Conservation (phyloP, 2,113 vertebrate species). For the Phrynocephalus versicolor region DNA sequence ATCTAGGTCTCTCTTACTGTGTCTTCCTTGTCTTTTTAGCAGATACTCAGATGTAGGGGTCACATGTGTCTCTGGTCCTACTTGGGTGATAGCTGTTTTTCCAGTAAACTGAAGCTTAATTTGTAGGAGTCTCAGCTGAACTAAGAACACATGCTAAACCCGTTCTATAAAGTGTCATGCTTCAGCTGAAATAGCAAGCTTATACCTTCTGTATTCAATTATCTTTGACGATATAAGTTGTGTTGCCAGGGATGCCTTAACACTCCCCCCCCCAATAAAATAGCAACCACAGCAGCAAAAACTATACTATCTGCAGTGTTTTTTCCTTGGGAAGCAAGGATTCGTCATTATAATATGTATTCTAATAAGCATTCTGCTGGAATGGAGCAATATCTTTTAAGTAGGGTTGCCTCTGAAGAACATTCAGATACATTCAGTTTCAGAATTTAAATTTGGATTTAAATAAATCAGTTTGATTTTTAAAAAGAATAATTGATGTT, state of each 20-base stretch:
- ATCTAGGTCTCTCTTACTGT: not conserved
- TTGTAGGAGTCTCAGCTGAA: not conserved
- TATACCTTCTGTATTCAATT: not conserved
- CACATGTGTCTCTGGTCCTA: not conserved
- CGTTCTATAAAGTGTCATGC: not conserved
- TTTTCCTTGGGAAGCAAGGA: not conserved
- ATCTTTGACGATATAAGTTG: not conserved
- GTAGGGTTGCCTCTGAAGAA: too few relatives aligned
- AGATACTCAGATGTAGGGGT: not conserved
- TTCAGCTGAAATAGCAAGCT: not conserved
- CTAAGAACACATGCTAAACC: not conserved
- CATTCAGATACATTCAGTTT: too few relatives aligned
- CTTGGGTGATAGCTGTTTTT: not conserved
- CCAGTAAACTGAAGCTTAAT: not conserved
- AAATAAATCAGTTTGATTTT: too few relatives aligned
- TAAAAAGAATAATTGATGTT: too few relatives aligned
- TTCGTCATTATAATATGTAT: not conserved
- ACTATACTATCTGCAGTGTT: not conserved
- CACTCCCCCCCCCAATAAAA: too few relatives aligned
- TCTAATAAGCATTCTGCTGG: not conserved
- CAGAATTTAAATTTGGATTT: too few relatives aligned
- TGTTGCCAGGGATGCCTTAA: too few relatives aligned
- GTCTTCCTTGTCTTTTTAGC: not conserved
- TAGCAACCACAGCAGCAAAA: too few relatives aligned
- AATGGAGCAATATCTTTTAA: not conserved